These are phyloP conservation scores for Lota lota DNA, from an alignment of 2,113 vertebrate species.

Conservation along the genomic window DNA sequence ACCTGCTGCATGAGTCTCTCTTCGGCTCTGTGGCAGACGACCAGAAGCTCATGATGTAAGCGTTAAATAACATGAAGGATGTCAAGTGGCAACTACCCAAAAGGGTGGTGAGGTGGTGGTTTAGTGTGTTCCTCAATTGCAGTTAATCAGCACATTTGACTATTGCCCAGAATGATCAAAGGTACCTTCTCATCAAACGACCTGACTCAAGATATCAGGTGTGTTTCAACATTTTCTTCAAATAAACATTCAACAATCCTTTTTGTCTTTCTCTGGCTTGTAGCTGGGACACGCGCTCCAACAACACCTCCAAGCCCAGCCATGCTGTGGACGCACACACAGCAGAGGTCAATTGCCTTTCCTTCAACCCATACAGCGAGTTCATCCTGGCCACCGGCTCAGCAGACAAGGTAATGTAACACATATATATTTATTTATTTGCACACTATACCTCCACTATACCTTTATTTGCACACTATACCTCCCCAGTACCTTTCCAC, in stretches of 20 bases:
- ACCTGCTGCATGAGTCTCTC: constrained; percentile 87
- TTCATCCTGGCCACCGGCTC: constrained; percentile 92
- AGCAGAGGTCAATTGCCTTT: constrained; percentile 91
- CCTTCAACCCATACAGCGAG: constrained; percentile 93
- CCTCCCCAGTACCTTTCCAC: too few species aligned
- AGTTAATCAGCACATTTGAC: too few species aligned
- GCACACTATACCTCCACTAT: too few species aligned
- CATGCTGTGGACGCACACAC: constrained; percentile 91
- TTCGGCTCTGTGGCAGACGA: constrained; percentile 93
- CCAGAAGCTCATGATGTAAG: constrained; percentile 94
- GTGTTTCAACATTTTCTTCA: neutral
- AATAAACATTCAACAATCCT: neutral
- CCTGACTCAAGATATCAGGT: too few species aligned
- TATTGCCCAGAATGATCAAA: too few species aligned
- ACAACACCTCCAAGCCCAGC: constrained; percentile 91
- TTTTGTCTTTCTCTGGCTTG: neutral
- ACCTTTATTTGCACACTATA: too few species aligned
- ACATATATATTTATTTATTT: neutral
- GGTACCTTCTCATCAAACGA: too few species aligned
- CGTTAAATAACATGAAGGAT: too few species aligned
- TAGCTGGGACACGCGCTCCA: constrained; percentile 91
- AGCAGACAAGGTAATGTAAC: constrained; percentile 81
- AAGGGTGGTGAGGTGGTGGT: neutral
- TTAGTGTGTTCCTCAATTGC: neutral
- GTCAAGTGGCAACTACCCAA: too few species aligned